Evolutionary conservation across 1,140 invertebrate species (phyloP).

Genomic region (Neuroterus valhalla): DNA sequence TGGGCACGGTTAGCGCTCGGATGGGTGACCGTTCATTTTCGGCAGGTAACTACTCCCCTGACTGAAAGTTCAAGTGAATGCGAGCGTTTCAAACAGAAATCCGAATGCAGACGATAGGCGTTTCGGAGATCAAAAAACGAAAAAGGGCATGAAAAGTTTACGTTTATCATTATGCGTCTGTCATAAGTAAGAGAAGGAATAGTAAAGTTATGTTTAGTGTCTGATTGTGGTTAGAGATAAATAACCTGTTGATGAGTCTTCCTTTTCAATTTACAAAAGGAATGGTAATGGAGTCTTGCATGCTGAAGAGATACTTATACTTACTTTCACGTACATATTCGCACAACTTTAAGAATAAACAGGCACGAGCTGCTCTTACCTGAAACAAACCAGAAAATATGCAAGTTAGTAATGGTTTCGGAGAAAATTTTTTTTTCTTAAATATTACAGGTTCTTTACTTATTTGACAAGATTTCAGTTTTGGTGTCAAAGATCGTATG

Average conservation of each 20-base stretch:
- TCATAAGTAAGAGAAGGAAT: neutral
- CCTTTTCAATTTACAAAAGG: constrained; percentile 9
- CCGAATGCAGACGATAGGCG: too few species aligned
- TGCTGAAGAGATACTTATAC: constrained; percentile 21
- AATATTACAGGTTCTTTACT: neutral
- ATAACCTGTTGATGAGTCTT: constrained; percentile 8
- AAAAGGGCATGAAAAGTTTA: too few species aligned
- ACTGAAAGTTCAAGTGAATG: too few species aligned
- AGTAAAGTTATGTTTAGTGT: neutral
- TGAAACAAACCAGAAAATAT: constrained; percentile 29
- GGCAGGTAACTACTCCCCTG: too few species aligned
- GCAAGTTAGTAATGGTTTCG: neutral
- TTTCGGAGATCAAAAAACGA: too few species aligned
- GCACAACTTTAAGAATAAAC: neutral
- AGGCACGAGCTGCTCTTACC: constrained; percentile 19
- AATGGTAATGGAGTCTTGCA: constrained; percentile 26
- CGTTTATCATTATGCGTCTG: neutral
- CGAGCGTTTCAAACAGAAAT: too few species aligned
- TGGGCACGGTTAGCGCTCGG: too few species aligned
- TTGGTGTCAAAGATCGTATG: neutral
- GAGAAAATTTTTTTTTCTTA: constrained; percentile 1
- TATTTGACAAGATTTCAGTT: neutral
- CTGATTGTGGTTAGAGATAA: constrained; percentile 2
- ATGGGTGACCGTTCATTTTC: too few species aligned
- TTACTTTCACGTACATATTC: constrained; percentile 15